Evolutionary conservation across 2,888 invertebrate genomes (phyloP), one percentile per base, ranked within the genome.

Genomic region (Caenorhabditis angaria): DNA sequence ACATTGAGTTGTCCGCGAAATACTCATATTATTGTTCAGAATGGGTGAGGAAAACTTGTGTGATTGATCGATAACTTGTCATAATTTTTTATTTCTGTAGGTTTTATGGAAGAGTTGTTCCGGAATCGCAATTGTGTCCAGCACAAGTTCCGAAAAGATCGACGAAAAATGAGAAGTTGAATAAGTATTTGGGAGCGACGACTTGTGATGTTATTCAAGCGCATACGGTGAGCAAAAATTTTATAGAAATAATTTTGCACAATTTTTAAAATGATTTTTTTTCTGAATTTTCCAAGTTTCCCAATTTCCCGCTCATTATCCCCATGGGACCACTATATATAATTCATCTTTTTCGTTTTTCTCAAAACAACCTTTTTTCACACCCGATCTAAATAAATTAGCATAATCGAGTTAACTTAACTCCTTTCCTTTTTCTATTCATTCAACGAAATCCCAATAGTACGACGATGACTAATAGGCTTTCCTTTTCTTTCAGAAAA

Each of bases 1-100:
- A 92, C 92, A 58, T 91, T 96, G 75, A 92, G 92, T 87, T 97
- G 97, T 89, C 95, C 96, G 29, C 90, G 92, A 56, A 94, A 94
- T 61, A 96, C 96, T 47, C 93, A 94, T 84, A 94, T 97, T 88
- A 67, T 81, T 5, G 73, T 88, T 14, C 81, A 84, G 65, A 83
- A 74, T 28, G 82, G 78, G 78, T 76, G 22, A 18, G 50, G n/a
- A 3, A 32, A 32, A 5, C 10, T 41, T 41, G 41, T 18, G 10
- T 41, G 41, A 41, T 41, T 14, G 41, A 41, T 48, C n/a, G 25
- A n/a, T 29, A 1, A 25, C 25, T 58, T 27, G 55, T n/a, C 3
- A 47, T 28, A 6, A 50, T 41, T 35, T 4, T 27, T 61, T 24
- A 20, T 59, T 59, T 12, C n/a, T 35, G 41, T 58, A 70, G 72